Percentiles rank a stretch among this genome's conserved stretches.
These are phyloP conservation scores for Panthera leo DNA, from an alignment of 2,113 vertebrate species.

Conservation along the genomic window DNA sequence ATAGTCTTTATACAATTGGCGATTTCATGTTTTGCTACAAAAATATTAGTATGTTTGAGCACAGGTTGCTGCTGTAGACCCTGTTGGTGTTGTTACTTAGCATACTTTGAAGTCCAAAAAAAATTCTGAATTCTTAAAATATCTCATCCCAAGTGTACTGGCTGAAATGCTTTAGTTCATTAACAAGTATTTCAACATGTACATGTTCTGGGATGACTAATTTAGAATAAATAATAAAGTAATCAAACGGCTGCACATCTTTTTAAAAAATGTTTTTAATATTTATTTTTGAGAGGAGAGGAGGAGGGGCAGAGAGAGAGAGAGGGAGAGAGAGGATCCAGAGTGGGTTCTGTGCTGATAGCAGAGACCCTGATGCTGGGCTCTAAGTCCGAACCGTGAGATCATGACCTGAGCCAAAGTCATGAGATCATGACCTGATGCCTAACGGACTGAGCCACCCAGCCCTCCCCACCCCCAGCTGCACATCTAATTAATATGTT, in stretches of 20 bases:
- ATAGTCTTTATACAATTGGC: neutral
- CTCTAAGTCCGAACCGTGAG: too few relatives aligned
- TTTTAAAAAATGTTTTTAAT: too few relatives aligned
- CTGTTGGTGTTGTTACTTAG: neutral
- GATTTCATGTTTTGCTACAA: slow-evolving; percentile 21
- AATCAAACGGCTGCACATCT: neutral
- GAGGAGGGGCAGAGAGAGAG: too few relatives aligned
- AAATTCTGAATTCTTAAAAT: slow-evolving; percentile 41
- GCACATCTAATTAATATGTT: neutral
- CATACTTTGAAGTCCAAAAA: slow-evolving; percentile 1
- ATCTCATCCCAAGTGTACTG: neutral
- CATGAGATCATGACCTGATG: too few relatives aligned
- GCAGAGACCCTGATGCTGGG: too few relatives aligned
- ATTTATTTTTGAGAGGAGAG: too few relatives aligned
- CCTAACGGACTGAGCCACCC: too few relatives aligned
- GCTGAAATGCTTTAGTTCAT: neutral
- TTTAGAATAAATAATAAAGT: neutral
- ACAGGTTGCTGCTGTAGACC: neutral
- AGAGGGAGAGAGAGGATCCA: too few relatives aligned
- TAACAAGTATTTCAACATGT: slow-evolving; percentile 13
- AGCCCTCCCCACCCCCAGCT: neutral
- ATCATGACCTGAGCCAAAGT: too few relatives aligned
- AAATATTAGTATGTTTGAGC: slow-evolving; percentile 24
- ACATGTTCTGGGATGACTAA: neutral
- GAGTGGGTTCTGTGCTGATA: too few relatives aligned